Evolutionary conservation across 2,888 invertebrate genomes (phyloP).

Genomic region (Lepidocyrtinus sp.): DNA sequence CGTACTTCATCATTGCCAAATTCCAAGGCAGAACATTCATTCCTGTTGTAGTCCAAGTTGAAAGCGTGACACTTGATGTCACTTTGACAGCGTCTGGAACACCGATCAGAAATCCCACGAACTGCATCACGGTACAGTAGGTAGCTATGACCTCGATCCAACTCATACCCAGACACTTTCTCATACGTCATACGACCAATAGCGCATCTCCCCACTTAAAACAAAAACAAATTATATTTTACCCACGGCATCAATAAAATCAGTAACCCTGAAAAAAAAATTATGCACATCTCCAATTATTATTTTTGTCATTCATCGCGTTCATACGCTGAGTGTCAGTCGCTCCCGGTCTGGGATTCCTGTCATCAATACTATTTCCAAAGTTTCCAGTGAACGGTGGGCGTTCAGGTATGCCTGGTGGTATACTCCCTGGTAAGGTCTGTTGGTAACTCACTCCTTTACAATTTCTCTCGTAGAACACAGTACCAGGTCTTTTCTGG

Average conservation of each 20-base stretch:
- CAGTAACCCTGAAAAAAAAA: slow-evolving; percentile 12
- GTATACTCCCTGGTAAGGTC: slow-evolving; percentile 34
- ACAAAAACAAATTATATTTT: not conserved
- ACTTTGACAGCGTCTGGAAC: slow-evolving; percentile 72
- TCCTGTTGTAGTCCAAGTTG: slow-evolving; percentile 73
- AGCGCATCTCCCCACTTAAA: slow-evolving; percentile 70
- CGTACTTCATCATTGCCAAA: slow-evolving; percentile 71
- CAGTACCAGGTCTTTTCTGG: slow-evolving; percentile 71
- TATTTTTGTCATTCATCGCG: not conserved
- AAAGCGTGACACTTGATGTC: slow-evolving; percentile 72
- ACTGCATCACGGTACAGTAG: slow-evolving; percentile 71
- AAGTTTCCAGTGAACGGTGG: slow-evolving; percentile 59
- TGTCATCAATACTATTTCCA: slow-evolving; percentile 67
- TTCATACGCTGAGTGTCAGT: slow-evolving; percentile 69
- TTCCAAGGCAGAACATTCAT: slow-evolving; percentile 72
- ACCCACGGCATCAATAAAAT: not conserved
- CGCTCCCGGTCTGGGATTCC: slow-evolving; percentile 66
- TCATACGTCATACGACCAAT: slow-evolving; percentile 72
- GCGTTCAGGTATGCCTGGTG: slow-evolving; percentile 65
- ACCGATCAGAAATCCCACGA: slow-evolving; percentile 72
- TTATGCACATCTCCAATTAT: not conserved
- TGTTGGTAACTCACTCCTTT: slow-evolving; percentile 54
- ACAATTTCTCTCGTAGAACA: slow-evolving; percentile 72
- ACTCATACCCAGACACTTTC: slow-evolving; percentile 72
- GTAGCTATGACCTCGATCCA: slow-evolving; percentile 71